Evolutionary conservation across 2,888 invertebrate genomes (phyloP).

Genomic region (Macrosiphum euphorbiae): DNA sequence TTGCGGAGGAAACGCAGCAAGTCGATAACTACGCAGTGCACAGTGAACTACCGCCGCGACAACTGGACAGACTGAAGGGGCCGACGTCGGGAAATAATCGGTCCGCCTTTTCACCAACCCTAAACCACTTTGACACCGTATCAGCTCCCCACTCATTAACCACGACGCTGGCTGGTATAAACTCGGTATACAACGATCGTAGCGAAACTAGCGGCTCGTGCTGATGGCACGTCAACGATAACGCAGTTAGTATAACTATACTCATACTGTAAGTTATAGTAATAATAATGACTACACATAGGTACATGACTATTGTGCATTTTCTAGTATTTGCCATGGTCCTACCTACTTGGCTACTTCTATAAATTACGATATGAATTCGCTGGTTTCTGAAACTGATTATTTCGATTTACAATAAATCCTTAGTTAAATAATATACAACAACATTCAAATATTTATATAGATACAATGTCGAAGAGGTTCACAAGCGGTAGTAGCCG

Average conservation of each 20-base stretch:
- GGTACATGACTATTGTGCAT: not conserved
- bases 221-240: not conserved
- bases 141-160: conserved; percentile 34
- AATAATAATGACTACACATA: not conserved
- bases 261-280: not conserved
- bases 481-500: not conserved
- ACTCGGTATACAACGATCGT: conserved; percentile 9
- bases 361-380: not conserved
- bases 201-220: conserved; percentile 58
- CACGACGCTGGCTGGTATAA: not conserved
- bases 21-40: not conserved
- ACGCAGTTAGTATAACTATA: not conserved
- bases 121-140: conserved; percentile 42
- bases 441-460: not conserved
- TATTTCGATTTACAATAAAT: not conserved
- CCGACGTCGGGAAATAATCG: conserved; percentile 55
- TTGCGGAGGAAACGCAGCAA: not conserved
- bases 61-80: conserved; percentile 59
- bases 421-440: not conserved
- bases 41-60: conserved; percentile 27
- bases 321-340: not conserved
- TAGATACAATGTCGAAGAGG: not conserved
- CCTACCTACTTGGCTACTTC: not conserved
- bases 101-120: conserved; percentile 65
- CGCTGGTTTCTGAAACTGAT: not conserved